These are phyloP conservation scores for Pseudorasbora parva DNA, from an alignment of 2,113 vertebrate genomes.

Conservation along the genomic window DNA sequence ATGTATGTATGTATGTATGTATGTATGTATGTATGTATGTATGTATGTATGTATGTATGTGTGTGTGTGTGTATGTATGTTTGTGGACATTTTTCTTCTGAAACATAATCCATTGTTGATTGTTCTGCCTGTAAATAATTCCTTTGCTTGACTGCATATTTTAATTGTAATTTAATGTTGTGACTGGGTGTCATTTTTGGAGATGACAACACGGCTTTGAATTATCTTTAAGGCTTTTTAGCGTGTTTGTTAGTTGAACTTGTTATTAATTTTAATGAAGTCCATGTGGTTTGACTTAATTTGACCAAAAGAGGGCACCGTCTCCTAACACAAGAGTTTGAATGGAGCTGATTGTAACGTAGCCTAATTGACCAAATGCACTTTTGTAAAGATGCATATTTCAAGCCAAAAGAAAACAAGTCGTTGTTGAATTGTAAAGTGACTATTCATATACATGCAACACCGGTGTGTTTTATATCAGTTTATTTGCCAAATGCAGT, in stretches of 20 bases:
- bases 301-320: slow-evolving; percentile 49
- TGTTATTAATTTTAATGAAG: background rate
- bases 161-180: background rate
- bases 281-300: background rate
- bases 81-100: background rate
- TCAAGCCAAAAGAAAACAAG: background rate
- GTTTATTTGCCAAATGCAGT: background rate
- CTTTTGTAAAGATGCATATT: background rate
- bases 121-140: background rate
- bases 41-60: too few relatives aligned
- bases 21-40: too few relatives aligned
- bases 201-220: background rate
- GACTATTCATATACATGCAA: background rate
- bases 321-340: background rate
- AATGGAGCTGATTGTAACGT: background rate
- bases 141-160: background rate
- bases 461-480: background rate
- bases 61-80: too few relatives aligned
- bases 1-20: too few relatives aligned
- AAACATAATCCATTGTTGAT: background rate
- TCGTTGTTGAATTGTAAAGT: background rate
- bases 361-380: background rate
- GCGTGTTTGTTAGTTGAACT: background rate
- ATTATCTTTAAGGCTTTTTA: background rate
- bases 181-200: background rate